Percentiles rank a stretch among this genome's conserved stretches.
Conservation (phyloP, 2,797 vertebrate genomes). For the Lateolabrax maculatus region DNA sequence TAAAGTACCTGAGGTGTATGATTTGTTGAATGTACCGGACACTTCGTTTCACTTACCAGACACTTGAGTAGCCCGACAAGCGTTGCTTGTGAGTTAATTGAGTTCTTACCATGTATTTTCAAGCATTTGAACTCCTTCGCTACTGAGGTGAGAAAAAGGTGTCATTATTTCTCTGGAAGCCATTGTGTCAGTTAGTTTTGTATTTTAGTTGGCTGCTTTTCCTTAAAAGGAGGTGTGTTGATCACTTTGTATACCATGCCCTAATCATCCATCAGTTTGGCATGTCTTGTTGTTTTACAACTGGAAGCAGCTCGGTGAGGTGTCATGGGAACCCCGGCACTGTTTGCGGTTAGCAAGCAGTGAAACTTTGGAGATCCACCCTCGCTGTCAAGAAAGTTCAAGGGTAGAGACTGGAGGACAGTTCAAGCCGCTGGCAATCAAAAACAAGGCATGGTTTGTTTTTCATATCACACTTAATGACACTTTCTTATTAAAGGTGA, state of each 20-base stretch:
- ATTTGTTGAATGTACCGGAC: slow-evolving; percentile 28
- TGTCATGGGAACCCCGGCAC: slow-evolving; percentile 36
- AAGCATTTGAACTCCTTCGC: slow-evolving; percentile 19
- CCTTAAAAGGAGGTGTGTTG: neutral
- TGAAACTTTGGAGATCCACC: slow-evolving; percentile 58
- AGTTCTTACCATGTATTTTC: slow-evolving; percentile 12
- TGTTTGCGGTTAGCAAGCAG: slow-evolving; percentile 49
- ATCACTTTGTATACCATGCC: neutral
- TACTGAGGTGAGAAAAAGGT: neutral
- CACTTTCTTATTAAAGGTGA: slow-evolving; percentile 85
- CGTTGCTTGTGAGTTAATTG: slow-evolving; percentile 26
- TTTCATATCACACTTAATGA: slow-evolving; percentile 73
- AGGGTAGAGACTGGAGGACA: slow-evolving; percentile 45
- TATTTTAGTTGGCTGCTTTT: slow-evolving; percentile 4
- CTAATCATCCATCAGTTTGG: slow-evolving; percentile 18
- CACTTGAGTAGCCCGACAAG: slow-evolving; percentile 23
- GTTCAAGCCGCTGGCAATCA: slow-evolving; percentile 58
- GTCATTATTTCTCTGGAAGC: neutral
- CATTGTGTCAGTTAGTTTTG: neutral
- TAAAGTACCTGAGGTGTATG: slow-evolving; percentile 13
- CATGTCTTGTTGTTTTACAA: slow-evolving; percentile 25
- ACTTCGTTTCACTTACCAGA: slow-evolving; percentile 18
- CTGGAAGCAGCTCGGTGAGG: slow-evolving; percentile 22
- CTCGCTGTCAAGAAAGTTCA: slow-evolving; percentile 59
- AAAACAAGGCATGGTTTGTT: slow-evolving; percentile 70